These are phyloP conservation scores for Drosophila mayaguana DNA, from an alignment of 2,888 invertebrate genomes.

Conservation along the genomic window DNA sequence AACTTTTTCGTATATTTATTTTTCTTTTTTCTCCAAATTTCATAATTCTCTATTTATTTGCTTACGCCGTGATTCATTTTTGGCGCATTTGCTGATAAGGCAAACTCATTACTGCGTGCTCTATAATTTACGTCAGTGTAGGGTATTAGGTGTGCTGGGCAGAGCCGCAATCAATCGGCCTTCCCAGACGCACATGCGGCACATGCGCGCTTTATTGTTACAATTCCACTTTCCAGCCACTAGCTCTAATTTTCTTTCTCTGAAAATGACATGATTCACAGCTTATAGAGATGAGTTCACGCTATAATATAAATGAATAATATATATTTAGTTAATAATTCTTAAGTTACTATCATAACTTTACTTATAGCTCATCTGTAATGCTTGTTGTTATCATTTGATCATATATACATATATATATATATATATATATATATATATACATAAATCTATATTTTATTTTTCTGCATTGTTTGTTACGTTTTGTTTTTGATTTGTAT, in stretches of 20 bases:
- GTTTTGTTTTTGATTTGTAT: constrained; percentile 70
- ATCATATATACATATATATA: constrained; percentile 15
- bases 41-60: constrained; percentile 5
- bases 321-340: constrained; percentile 13
- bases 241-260: neutral
- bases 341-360: constrained; percentile 1
- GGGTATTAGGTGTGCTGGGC: constrained; percentile 15
- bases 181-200: constrained; percentile 32
- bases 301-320: neutral
- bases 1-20: neutral
- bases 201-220: constrained; percentile 47
- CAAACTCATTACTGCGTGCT: constrained; percentile 9
- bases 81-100: constrained; percentile 37
- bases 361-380: constrained; percentile 2
- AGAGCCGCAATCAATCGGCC: constrained; percentile 39
- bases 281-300: constrained; percentile 18
- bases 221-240: constrained; percentile 24
- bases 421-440: constrained; percentile 14
- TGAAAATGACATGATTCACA: constrained; percentile 51
- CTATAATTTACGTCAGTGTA: constrained; percentile 43
- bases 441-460: constrained; percentile 17
- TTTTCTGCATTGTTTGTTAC: constrained; percentile 52
- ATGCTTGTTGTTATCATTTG: constrained; percentile 44
- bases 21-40: constrained; percentile 1
- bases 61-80: constrained; percentile 30